Percentiles rank a stretch among this genome's conserved stretches.
These are phyloP conservation scores for Enteromius viviparus DNA, from an alignment of 2,797 vertebrate genomes.

Conservation along the genomic window DNA sequence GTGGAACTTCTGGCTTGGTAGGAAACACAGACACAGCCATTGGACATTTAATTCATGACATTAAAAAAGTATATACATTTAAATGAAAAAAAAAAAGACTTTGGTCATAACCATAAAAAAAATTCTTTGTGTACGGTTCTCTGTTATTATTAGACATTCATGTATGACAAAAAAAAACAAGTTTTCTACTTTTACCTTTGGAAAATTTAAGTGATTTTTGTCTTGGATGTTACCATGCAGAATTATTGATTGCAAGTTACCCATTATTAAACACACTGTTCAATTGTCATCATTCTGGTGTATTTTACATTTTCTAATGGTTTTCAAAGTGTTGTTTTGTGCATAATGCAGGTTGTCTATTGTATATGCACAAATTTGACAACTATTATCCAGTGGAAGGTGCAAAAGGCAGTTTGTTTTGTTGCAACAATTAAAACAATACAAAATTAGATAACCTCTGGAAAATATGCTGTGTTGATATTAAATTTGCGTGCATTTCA, in stretches of 20 bases:
- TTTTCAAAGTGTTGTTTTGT: too few species aligned
- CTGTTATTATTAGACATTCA: neutral
- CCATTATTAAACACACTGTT: too few species aligned
- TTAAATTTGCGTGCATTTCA: too few species aligned
- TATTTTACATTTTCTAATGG: too few species aligned
- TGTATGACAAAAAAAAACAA: neutral
- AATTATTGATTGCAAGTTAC: too few species aligned
- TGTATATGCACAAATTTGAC: neutral
- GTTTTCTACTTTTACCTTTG: too few species aligned
- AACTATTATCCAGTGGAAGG: neutral
- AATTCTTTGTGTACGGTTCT: too few species aligned
- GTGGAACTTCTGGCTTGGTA: conserved; percentile 17
- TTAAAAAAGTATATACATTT: neutral
- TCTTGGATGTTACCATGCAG: neutral
- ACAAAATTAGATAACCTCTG: neutral
- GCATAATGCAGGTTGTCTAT: neutral
- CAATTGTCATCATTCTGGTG: too few species aligned
- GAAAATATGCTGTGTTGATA: too few species aligned
- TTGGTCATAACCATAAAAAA: neutral
- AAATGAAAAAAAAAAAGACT: neutral
- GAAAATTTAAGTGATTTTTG: too few species aligned
- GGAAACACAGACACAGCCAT: conserved; percentile 14
- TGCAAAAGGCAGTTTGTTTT: too few species aligned
- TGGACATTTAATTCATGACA: neutral
- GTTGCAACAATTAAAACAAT: too few species aligned